Conservation (phyloP, 2,888 invertebrate genomes). For the Ichneumon xanthorius region DNA sequence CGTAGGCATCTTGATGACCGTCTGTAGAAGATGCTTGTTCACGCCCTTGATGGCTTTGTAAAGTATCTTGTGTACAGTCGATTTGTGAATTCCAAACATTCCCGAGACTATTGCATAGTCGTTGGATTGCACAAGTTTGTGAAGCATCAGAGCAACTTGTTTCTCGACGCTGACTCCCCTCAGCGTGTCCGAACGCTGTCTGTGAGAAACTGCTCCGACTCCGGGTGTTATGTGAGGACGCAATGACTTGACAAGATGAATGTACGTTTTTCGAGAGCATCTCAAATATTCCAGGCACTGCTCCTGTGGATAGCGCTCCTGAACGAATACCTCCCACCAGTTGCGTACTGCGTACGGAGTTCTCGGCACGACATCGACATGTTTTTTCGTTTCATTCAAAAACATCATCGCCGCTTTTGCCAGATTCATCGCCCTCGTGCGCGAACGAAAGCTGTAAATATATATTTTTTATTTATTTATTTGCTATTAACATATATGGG, state of each 20-base stretch:
- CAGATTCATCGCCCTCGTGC: constrained; percentile 8
- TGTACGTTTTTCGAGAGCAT: constrained; percentile 74
- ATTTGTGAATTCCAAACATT: constrained; percentile 73
- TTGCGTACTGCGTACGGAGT: constrained; percentile 51
- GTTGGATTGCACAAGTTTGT: constrained; percentile 67
- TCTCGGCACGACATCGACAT: background rate
- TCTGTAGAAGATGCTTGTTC: constrained; percentile 7
- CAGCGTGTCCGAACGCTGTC: constrained; percentile 63
- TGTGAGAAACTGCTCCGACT: constrained; percentile 59
- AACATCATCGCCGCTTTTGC: constrained; percentile 25
- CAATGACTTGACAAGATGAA: constrained; percentile 68
- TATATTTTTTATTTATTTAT: too few relatives aligned
- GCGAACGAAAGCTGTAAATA: constrained; percentile 6
- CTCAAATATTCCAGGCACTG: constrained; percentile 69
- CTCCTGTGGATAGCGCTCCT: constrained; percentile 69
- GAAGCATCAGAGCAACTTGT: constrained; percentile 70
- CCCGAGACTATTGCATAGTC: constrained; percentile 69
- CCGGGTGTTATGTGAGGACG: constrained; percentile 70
- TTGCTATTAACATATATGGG: too few relatives aligned
- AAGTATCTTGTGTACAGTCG: constrained; percentile 71
- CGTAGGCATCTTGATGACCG: constrained; percentile 44
- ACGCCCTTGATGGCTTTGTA: constrained; percentile 8
- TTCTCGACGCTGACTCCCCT: constrained; percentile 70
- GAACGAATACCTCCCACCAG: constrained; percentile 74
- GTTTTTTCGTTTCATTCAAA: background rate